Percentiles rank a stretch among this genome's conserved stretches.
Evolutionary conservation across 2,113 vertebrate species (phyloP).

Genomic region (Desmodus rotundus): DNA sequence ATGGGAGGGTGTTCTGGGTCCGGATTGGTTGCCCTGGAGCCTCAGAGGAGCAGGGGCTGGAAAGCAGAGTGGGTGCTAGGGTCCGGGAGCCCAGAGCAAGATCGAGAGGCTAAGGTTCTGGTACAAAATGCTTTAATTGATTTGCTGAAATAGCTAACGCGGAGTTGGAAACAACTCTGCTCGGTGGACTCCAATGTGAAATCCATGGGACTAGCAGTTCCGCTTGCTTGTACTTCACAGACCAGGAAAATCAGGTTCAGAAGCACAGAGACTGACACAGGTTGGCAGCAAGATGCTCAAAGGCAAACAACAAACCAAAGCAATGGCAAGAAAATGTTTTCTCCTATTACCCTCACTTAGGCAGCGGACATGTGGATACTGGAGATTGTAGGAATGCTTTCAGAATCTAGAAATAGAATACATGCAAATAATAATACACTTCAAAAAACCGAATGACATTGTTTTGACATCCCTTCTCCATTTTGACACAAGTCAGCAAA

Average conservation of each 20-base stretch:
- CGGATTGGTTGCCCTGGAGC: neutral
- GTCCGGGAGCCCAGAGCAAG: neutral
- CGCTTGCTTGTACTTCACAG: neutral
- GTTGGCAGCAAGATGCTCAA: neutral
- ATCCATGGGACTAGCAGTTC: accelerated
- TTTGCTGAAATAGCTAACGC: neutral
- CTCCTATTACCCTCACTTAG: neutral
- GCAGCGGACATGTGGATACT: neutral
- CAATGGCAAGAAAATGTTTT: neutral
- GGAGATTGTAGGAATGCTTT: neutral
- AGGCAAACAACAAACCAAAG: neutral
- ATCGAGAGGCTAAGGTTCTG: neutral
- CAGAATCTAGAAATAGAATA: neutral
- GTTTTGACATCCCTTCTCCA: neutral
- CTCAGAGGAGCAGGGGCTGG: neutral
- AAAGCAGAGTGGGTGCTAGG: neutral
- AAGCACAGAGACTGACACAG: neutral
- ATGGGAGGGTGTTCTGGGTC: neutral
- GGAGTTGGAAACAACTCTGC: no score
- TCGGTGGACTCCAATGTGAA: neutral
- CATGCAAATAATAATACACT: neutral
- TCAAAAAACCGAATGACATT: neutral
- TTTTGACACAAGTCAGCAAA: neutral
- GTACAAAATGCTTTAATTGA: neutral
- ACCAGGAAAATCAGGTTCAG: neutral